These are phyloP conservation scores for Pangasius krempfi DNA, from an alignment of 2,797 vertebrate genomes.

Conservation along the genomic window DNA sequence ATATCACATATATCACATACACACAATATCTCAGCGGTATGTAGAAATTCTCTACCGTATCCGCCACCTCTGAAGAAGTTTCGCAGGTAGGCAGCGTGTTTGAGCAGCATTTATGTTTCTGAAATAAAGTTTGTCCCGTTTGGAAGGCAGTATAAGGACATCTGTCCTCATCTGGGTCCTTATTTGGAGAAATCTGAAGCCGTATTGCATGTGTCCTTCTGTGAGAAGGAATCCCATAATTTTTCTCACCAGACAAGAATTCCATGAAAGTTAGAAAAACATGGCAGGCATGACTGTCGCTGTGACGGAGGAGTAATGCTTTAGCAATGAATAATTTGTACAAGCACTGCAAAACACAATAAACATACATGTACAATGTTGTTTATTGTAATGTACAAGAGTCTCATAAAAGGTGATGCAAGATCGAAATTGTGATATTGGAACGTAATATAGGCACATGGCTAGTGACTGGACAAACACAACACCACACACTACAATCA, in stretches of 20 bases:
- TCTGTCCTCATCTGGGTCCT: conserved; percentile 17
- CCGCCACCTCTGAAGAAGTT: background rate
- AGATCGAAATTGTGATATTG: background rate
- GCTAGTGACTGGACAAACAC: background rate
- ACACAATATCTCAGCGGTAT: background rate
- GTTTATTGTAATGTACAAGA: too few relatives aligned
- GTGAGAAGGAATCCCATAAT: conserved; percentile 18
- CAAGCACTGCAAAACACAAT: background rate
- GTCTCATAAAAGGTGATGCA: background rate
- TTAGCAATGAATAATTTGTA: background rate
- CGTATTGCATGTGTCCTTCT: background rate
- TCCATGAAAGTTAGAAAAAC: conserved; percentile 19
- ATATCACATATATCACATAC: background rate
- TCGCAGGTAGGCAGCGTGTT: background rate
- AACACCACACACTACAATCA: too few relatives aligned
- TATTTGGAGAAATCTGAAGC: conserved; percentile 21
- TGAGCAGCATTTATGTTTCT: background rate
- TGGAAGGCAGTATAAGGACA: conserved; percentile 24
- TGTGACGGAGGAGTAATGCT: background rate
- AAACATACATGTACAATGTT: background rate
- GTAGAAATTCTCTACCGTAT: background rate
- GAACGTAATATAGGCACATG: background rate
- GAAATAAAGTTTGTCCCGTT: background rate
- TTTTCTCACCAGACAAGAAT: conserved; percentile 35
- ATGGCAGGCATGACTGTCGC: background rate